Evolutionary conservation across 2,888 invertebrate genomes (phyloP).

Genomic region (Oscheius sp.): DNA sequence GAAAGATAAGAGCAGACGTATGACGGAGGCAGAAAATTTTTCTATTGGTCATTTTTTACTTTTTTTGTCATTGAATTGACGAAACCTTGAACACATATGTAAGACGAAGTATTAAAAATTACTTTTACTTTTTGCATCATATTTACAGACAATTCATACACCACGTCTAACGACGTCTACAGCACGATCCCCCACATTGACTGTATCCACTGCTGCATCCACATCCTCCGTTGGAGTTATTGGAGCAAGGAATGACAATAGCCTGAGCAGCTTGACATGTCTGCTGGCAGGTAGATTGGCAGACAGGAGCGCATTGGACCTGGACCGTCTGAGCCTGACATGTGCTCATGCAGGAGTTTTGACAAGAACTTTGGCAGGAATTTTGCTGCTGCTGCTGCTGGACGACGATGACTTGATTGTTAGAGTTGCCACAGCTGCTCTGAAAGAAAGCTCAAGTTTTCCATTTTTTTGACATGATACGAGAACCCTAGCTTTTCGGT

Average conservation of each 20-base stretch:
- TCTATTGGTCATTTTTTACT: too few species aligned
- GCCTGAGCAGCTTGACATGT: constrained; percentile 59
- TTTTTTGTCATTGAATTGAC: too few species aligned
- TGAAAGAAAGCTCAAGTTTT: too few species aligned
- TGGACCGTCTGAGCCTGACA: constrained; percentile 46
- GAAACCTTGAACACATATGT: too few species aligned
- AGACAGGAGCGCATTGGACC: constrained; percentile 54
- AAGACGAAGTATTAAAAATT: too few species aligned
- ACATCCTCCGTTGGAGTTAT: constrained; percentile 34
- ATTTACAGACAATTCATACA: too few species aligned
- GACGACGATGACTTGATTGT: constrained; percentile 43
- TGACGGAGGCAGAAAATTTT: too few species aligned
- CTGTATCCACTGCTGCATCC: constrained; percentile 55
- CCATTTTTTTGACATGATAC: too few species aligned
- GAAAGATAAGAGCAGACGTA: too few species aligned
- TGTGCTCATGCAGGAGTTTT: constrained; percentile 53
- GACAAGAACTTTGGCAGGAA: constrained; percentile 47
- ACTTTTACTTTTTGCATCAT: too few species aligned
- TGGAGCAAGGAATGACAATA: constrained; percentile 41
- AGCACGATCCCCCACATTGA: constrained; percentile 59
- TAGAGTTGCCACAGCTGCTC: constrained; percentile 4
- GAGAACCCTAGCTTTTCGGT: too few species aligned
- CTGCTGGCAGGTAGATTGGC: constrained; percentile 55
- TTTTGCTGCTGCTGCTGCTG: constrained; percentile 45
- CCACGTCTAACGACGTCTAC: constrained; percentile 6